Percentiles rank a stretch among this genome's conserved stretches.
phyloP scores from a whole-genome alignment of 2,888 invertebrate species.

The Calameuta pallipes region DNA sequence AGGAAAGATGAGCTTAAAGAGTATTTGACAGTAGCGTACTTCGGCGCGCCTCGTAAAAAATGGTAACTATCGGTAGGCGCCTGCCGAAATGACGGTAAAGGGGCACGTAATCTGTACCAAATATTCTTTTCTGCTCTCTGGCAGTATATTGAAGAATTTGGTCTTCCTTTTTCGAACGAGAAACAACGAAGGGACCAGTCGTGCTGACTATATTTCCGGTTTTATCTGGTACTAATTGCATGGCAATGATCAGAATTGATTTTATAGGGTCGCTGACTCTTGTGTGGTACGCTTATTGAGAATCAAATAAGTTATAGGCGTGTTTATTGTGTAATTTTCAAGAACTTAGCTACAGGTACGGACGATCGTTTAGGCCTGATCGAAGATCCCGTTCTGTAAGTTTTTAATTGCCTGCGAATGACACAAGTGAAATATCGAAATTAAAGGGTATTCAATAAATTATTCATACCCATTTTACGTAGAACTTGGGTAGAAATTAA shows the following conservation, averaged over 20 bases:
- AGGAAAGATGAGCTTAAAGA: conserved; percentile 1
- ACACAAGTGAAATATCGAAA: not conserved
- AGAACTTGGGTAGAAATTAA: not conserved
- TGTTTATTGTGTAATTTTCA: not conserved
- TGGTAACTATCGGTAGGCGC: not conserved
- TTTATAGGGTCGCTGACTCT: not conserved
- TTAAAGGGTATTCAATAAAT: not conserved
- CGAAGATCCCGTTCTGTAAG: not conserved
- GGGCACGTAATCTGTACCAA: not conserved
- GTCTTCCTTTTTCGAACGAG: not conserved
- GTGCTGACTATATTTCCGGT: not conserved
- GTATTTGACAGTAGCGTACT: not conserved
- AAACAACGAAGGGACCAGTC: not conserved
- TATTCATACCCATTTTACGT: not conserved
- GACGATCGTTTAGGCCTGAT: not conserved
- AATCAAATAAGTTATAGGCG: not conserved
- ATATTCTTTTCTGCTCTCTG: not conserved
- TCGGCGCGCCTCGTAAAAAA: conserved; percentile 1
- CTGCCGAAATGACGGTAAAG: not conserved
- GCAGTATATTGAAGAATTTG: not conserved
- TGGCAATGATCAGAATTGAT: not conserved
- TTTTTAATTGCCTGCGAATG: not conserved
- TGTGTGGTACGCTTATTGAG: not conserved
- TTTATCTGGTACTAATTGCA: not conserved
- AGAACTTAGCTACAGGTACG: not conserved